Conservation (phyloP, 2,797 vertebrate species). For the Sebastes trivittatus region DNA sequence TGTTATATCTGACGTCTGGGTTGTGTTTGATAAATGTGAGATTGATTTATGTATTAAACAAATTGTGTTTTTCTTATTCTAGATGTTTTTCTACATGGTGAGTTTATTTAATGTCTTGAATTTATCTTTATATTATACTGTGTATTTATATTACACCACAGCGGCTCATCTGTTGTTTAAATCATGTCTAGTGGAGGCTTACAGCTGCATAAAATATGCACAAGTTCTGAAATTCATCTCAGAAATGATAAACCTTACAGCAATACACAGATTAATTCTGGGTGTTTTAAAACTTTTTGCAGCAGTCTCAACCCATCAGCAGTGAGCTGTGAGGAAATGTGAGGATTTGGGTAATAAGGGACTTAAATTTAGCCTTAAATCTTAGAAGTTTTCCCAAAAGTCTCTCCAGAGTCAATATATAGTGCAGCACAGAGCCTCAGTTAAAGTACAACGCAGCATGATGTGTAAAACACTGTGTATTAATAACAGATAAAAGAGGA, state of each 20-base stretch:
- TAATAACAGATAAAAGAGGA: not conserved
- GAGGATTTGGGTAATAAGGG: too few species aligned
- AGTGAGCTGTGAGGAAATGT: too few species aligned
- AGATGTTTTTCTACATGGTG: not conserved
- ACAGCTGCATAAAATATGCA: not conserved
- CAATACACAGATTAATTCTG: not conserved
- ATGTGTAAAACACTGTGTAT: not conserved
- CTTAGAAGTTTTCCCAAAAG: not conserved
- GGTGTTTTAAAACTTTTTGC: not conserved
- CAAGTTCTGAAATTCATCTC: too few species aligned
- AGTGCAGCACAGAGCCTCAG: not conserved
- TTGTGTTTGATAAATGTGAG: not conserved
- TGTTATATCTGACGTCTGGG: not conserved
- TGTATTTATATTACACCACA: not conserved
- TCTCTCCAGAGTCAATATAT: not conserved
- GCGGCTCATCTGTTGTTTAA: not conserved
- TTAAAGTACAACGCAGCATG: not conserved
- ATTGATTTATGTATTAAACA: not conserved
- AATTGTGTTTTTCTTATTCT: not conserved
- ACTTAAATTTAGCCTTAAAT: too few species aligned
- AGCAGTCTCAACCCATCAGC: too few species aligned
- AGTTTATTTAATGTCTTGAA: not conserved
- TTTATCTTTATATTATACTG: not conserved
- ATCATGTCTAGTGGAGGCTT: not conserved
- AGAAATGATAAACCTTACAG: not conserved